These are phyloP conservation scores for Platygyra sinensis DNA, from an alignment of 64 coral and sea anemone genomes.

Conservation along the genomic window DNA sequence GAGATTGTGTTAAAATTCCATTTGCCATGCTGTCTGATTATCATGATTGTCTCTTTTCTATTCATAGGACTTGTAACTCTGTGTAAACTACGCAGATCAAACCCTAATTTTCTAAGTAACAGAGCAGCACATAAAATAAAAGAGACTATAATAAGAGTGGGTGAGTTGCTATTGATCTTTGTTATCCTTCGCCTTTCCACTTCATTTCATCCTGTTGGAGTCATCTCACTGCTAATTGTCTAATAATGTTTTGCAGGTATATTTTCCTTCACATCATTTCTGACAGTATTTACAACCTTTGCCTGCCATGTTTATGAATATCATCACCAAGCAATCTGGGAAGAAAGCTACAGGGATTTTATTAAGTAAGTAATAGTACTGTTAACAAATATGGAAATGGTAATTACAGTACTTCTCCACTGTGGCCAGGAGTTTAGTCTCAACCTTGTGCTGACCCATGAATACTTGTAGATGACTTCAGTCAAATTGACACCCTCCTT, in stretches of 20 bases:
- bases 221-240: neutral
- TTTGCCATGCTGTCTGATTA: too few species aligned
- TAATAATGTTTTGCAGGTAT: slow-evolving; percentile 60
- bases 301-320: slow-evolving; percentile 97
- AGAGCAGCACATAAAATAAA: slow-evolving; percentile 93
- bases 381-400: neutral
- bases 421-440: too few species aligned
- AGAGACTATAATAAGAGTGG: slow-evolving; percentile 94
- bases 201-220: neutral
- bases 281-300: slow-evolving; percentile 86
- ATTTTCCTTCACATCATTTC: slow-evolving; percentile 90
- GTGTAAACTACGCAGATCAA: slow-evolving; percentile 81
- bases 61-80: slow-evolving; percentile 69
- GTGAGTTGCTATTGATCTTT: slow-evolving; percentile 45
- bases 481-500: too few species aligned
- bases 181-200: too few species aligned
- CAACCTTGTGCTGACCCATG: too few species aligned
- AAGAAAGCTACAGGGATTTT: slow-evolving; percentile 72
- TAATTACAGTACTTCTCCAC: too few species aligned
- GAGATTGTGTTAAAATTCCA: too few species aligned
- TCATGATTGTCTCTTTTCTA: neutral
- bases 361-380: slow-evolving; percentile 67
- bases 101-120: slow-evolving; percentile 81
- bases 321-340: slow-evolving; percentile 81
- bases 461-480: too few species aligned